phyloP scores from a whole-genome alignment of 2,113 vertebrate species.

The Myiozetetes cayanensis region DNA sequence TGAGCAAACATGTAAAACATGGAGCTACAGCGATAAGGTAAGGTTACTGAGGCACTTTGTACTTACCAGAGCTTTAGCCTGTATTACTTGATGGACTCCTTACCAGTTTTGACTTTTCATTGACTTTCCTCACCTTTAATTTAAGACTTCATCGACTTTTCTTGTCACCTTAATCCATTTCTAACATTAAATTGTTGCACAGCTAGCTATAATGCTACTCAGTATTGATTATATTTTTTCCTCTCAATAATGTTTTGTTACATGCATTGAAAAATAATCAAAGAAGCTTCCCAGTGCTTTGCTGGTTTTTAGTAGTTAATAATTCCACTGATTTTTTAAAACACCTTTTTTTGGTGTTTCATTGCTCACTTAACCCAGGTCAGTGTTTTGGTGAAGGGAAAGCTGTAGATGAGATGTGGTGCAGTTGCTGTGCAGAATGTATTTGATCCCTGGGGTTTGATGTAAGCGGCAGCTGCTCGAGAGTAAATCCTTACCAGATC shows the following conservation, averaged over 20 bases:
- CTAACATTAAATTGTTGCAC: slow-evolving; percentile 37
- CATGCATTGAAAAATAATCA: slow-evolving; percentile 45
- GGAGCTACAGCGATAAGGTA: not conserved
- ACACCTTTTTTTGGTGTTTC: not conserved
- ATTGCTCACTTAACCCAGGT: not conserved
- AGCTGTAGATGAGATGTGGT: not conserved
- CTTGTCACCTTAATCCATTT: slow-evolving; percentile 52
- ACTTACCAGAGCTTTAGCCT: not conserved
- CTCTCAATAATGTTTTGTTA: slow-evolving; percentile 49
- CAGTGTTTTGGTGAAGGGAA: not conserved
- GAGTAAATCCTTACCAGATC: not conserved
- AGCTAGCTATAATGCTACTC: slow-evolving; percentile 7
- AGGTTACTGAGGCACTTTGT: not conserved
- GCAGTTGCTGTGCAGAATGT: not conserved
- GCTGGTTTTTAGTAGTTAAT: not conserved
- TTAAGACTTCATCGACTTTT: slow-evolving; percentile 58
- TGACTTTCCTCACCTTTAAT: slow-evolving; percentile 59
- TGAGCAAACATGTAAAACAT: not conserved
- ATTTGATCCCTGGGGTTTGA: not conserved
- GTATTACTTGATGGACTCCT: not conserved
- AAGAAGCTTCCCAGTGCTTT: not conserved
- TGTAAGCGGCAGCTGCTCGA: not conserved
- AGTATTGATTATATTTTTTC: slow-evolving; percentile 47
- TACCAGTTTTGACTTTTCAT: slow-evolving; percentile 54
- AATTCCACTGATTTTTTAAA: not conserved